Conservation (phyloP, 2,113 vertebrate genomes). For the Melospiza melodia region DNA sequence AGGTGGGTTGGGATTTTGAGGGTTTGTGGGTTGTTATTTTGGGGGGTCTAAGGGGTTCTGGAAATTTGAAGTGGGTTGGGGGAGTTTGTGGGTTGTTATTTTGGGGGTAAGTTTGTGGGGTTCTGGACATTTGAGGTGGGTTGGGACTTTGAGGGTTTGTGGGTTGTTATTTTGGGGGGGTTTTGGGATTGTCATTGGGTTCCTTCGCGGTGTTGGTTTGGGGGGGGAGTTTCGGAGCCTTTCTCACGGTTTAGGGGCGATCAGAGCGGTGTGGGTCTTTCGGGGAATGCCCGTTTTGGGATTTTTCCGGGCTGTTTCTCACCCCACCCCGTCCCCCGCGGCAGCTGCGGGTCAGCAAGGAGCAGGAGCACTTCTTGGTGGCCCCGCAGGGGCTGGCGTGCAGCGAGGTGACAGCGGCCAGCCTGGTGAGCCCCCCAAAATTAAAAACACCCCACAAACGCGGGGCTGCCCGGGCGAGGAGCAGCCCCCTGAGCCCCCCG, state of each 20-base stretch:
- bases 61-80: no score
- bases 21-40: background rate
- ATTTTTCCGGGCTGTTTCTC: background rate
- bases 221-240: no score
- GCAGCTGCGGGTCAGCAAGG: constrained; percentile 94
- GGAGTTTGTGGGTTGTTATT: background rate
- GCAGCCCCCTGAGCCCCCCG: background rate
- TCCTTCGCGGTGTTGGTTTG: background rate
- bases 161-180: no score
- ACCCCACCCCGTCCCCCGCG: background rate
- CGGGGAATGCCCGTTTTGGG: accelerated
- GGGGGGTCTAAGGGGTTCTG: no score
- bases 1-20: no score
- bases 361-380: constrained; percentile 95
- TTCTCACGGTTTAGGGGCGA: background rate
- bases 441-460: no score
- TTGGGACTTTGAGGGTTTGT: no score
- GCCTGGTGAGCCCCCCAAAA: constrained; percentile 81
- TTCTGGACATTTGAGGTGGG: no score
- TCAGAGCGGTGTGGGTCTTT: background rate
- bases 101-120: background rate
- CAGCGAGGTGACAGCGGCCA: constrained; percentile 89
- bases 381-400: constrained; percentile 88
- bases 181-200: no score
- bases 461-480: accelerated